Base-by-base conservation (phyloP, 2,797 vertebrate species). In the Nyctalus aviator region DNA sequence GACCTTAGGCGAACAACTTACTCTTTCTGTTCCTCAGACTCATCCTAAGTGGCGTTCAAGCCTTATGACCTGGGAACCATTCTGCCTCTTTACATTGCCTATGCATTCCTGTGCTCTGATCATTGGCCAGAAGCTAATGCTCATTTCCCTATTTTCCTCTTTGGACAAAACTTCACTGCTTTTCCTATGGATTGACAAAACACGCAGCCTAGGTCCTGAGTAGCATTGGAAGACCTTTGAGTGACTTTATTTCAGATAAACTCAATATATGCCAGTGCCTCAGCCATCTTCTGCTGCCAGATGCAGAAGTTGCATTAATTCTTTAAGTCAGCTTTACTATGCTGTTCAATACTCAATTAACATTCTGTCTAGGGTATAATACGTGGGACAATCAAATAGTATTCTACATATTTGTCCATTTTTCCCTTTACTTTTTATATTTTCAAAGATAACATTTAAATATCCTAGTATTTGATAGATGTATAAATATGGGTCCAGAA, bases 381-480 rank as follows among this genome's bases (percentile, higher is more conserved):
- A 35, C 2, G 0, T 53, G 59, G 13, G 11, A 48, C 27, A 55
- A 3, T 15, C 17, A 84, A 66, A 44, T 30, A 55, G 1, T 73
- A 37, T 57, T 88, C 76, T n/a, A 35, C 14, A 0, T 69, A 11
- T 41, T 55, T 77, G 32, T 82, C 57, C 23, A 11, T 55, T 78
- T 37, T 48, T 7, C 8, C 11, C 44, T 59, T 32, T 15, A 12
- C 6, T 46, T 82, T 59, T 1, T 69, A 2, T 69, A n/a, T 35
- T 75, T 75, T 89, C 44, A 83, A 48, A 83, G 21, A 78, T 27
- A 44, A 44, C 53, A 77, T 77, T 85, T 57, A 91, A 72, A 48
- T 86, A 7, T n/a, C 69, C 37, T 57, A 48, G 25, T 78, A 55
- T 59, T 86, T 81, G 27, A 69, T 48, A 27, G 48, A 50, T 72